Conservation (phyloP, 2,113 vertebrate genomes). For the Pelecanus crispus region DNA sequence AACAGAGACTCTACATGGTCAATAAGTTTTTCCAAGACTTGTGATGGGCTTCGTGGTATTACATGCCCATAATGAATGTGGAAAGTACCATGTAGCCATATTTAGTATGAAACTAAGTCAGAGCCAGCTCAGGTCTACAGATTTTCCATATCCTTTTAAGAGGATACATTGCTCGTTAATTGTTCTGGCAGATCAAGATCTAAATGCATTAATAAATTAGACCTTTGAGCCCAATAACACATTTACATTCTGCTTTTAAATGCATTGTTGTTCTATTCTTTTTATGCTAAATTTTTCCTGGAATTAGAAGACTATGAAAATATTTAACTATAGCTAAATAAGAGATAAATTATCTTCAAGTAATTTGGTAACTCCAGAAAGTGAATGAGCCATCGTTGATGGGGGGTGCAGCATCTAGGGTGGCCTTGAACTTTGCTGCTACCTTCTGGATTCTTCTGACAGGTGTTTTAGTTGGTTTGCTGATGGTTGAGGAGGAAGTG, state of each 20-base stretch:
- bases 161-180: background rate
- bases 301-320: background rate
- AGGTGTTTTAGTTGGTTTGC: background rate
- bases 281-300: background rate
- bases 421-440: background rate
- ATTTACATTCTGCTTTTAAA: background rate
- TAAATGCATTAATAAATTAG: background rate
- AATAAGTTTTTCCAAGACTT: background rate
- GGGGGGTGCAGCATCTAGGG: background rate
- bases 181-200: background rate
- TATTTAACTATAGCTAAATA: background rate
- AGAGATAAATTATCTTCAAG: background rate
- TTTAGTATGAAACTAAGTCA: background rate
- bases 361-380: background rate
- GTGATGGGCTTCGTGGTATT: background rate
- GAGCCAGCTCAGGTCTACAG: background rate
- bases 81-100: background rate
- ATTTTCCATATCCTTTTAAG: background rate
- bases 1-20: background rate
- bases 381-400: background rate
- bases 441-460: background rate
- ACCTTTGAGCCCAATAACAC: background rate
- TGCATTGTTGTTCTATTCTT: background rate
- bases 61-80: background rate
- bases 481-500: background rate